Conservation (phyloP, 1,140 invertebrate species). For the Branchinecta lindahli region DNA sequence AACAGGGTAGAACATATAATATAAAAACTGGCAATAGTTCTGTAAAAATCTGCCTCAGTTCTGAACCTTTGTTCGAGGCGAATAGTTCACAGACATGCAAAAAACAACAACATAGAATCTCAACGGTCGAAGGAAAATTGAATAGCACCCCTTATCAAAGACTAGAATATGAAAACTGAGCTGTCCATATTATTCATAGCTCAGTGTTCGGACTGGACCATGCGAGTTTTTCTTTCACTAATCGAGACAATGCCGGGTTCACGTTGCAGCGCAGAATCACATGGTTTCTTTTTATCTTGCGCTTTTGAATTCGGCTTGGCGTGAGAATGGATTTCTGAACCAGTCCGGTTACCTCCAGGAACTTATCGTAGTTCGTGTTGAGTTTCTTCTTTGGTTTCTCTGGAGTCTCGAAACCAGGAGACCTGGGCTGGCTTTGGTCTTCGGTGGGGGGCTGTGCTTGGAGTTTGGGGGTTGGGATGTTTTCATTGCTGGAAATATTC, state of each 20-base stretch:
- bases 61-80: no score
- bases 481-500: neutral
- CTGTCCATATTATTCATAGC: neutral
- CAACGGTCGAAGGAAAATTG: no score
- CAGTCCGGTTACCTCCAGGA: conserved; percentile 57
- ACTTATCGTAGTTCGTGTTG: conserved; percentile 28
- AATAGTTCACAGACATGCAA: no score
- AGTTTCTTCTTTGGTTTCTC: conserved; percentile 12
- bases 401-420: conserved; percentile 23
- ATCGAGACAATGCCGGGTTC: neutral
- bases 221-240: neutral
- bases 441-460: conserved; percentile 26
- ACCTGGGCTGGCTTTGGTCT: conserved; percentile 26
- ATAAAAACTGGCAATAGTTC: no score
- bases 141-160: neutral
- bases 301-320: conserved; percentile 35
- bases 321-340: conserved; percentile 63
- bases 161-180: neutral
- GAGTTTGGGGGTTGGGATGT: neutral
- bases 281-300: neutral
- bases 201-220: neutral
- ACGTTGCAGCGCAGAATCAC: neutral
- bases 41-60: no score
- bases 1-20: no score
- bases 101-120: no score